Evolutionary conservation across 2,888 invertebrate genomes (phyloP), one percentile per base, ranked within the genome.

Genomic region (Dynastes hyllus): DNA sequence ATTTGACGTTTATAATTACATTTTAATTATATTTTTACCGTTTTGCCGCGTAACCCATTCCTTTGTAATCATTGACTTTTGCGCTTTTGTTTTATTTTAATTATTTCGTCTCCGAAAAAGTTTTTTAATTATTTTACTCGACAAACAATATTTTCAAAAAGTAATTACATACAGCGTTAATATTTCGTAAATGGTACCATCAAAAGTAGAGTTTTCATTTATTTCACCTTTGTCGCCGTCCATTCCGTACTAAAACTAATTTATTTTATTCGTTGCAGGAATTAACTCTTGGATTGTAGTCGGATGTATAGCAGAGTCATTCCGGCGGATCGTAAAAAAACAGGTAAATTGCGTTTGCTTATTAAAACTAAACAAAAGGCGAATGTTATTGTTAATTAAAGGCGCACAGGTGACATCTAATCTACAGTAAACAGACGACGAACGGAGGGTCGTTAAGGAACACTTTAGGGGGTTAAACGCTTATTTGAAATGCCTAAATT

Each of bases 301-400:
- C 73, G 73, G 73, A 73, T 73, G 32, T 73, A 73, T 61, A 73
- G 73, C 73, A 73, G 73, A 73, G 73, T 73, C 73, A 73, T 73
- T 73, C 58, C 73, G 40, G 16, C 58, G 40, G 73, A 73, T 73
- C 73, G 58, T 73, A 73, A 61, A 73, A 73, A 73, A 73, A 50
- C 69, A 73, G 73, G 73, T 73, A 73, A 73, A 73, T 73, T 73
- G 61, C 73, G 73, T 73, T 73, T 73, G 73, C 73, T 73, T 73
- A 73, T 73, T 73, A 73, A 73, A 73, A 73, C 73, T 73, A 73
- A 73, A 73, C 73, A 73, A 73, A 73, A 61, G 73, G 73, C 40
- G 73, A 73, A 61, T 73, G 58, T 73, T 73, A 73, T 58, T 58
- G 73, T 73, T 73, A 73, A 73, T 73, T 73, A 73, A 73, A 58